Evolutionary conservation across 1,140 invertebrate genomes (phyloP), one percentile per base, ranked within the genome.

Genomic region (Arion vulgaris): DNA sequence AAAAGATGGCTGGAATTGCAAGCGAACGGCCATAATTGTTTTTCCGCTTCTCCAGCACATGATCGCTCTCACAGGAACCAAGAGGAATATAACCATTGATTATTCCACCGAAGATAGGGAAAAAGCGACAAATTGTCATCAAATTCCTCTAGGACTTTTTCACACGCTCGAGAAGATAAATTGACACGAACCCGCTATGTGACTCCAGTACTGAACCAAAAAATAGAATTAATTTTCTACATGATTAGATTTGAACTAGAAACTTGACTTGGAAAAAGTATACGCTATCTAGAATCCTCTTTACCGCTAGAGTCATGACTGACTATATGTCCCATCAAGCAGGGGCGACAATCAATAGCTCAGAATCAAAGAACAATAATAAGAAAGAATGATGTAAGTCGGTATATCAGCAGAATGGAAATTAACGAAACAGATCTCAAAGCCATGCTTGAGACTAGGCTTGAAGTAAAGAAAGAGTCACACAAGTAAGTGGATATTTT

Each of bases 1-100:
- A 72, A 72, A 72, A 72, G 38, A 72, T 72, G 71, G 71, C 71
- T 19, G 71, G 71, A 72, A 72, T 72, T 72, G 71, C 71, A 19
- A 41, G 71, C 36, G 71, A 38, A 13, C 38, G 36, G 71, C 36
- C 71, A 72, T 72, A 72, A 72, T 72, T 72, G 71, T 72, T 72
- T 72, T 72, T 45, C 41, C 71, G 71, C 17, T 32, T 66, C 71
- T 15, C 71, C 41, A 72, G 41, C 62, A 32, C 62, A 5, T 28
- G n/a, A 66, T 34, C 62, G 62, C 11, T 28, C 62, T 32, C 62
- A 66, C 1, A 5, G 28, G n/a, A 66, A 11, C n/a, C n/a, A 5
- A 7, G 62, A 34, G 28, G 62, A 32, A 32, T 28, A 32, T 13
- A 32, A 66, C 17, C 62, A 66, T 28, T 66, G 62, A 66, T 66